phyloP scores from a whole-genome alignment of 2,113 vertebrate genomes.

The Catharus fuscescens region DNA sequence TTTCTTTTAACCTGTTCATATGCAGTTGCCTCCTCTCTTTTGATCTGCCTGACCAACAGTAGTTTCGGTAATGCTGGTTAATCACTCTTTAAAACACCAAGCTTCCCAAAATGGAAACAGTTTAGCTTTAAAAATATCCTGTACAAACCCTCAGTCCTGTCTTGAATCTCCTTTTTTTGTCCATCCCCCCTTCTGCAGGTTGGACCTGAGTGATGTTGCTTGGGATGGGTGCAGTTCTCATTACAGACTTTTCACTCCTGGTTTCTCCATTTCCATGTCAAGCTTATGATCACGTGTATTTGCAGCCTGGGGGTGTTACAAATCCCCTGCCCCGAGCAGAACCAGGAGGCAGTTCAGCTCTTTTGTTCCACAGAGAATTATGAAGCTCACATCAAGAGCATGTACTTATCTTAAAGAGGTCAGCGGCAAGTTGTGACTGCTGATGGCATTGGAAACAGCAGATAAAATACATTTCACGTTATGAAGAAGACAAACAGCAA shows the following conservation, averaged over 20 bases:
- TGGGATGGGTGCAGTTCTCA: background rate
- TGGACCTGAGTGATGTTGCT: background rate
- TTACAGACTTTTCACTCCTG: background rate
- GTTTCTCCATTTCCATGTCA: conserved; percentile 18
- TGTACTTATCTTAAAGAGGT: conserved; percentile 20
- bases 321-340: background rate
- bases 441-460: background rate
- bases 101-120: background rate
- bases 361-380: conserved; percentile 4
- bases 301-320: background rate
- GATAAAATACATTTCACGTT: conserved; percentile 38
- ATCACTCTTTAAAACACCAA: background rate
- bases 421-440: background rate
- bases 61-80: background rate
- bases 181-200: background rate
- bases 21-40: background rate
- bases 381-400: background rate
- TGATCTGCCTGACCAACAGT: background rate
- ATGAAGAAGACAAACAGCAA: conserved; percentile 57
- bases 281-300: background rate
- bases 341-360: background rate
- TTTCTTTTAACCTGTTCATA: background rate
- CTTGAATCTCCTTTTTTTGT: background rate
- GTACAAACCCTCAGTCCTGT: background rate
- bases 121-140: background rate